phyloP scores from a whole-genome alignment of 2,888 invertebrate genomes.

The Junonia oenone region DNA sequence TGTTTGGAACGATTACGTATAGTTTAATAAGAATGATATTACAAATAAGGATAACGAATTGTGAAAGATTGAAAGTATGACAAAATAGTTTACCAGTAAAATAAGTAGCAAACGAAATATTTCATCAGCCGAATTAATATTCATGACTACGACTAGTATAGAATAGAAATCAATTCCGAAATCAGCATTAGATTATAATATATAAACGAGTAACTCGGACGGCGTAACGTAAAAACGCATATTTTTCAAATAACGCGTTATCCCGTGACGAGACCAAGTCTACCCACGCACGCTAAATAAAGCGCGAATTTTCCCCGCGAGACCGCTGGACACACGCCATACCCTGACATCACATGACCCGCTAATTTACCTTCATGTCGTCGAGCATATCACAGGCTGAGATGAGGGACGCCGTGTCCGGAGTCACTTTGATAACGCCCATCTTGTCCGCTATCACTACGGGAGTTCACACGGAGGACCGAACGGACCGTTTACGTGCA shows the following conservation, averaged over 20 bases:
- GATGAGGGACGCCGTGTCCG: slow-evolving; percentile 66
- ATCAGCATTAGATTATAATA: slow-evolving; percentile 4
- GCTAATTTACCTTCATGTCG: slow-evolving; percentile 64
- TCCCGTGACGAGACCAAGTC: slow-evolving; percentile 37
- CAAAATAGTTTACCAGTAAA: background rate
- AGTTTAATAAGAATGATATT: background rate
- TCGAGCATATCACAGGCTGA: slow-evolving; percentile 73
- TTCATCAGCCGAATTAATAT: slow-evolving; percentile 17
- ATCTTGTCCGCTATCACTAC: slow-evolving; percentile 41
- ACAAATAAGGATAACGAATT: background rate
- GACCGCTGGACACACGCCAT: slow-evolving; percentile 47
- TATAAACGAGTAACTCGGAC: background rate
- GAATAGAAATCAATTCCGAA: slow-evolving; percentile 19
- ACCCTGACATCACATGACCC: slow-evolving; percentile 47
- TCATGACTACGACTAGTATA: slow-evolving; percentile 13
- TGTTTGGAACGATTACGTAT: no score
- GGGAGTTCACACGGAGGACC: slow-evolving; percentile 54
- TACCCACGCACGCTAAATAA: slow-evolving; percentile 49
- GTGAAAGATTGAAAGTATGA: background rate
- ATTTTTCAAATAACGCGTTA: slow-evolving; percentile 42
- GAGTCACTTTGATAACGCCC: slow-evolving; percentile 72
- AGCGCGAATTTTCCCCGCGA: slow-evolving; percentile 39
- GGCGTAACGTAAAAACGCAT: slow-evolving; percentile 44
- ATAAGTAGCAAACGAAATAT: slow-evolving; percentile 4
- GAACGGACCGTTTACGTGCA: slow-evolving; percentile 56